Conservation (phyloP, 2,113 vertebrate genomes). For the Motacilla tschutschensis region DNA sequence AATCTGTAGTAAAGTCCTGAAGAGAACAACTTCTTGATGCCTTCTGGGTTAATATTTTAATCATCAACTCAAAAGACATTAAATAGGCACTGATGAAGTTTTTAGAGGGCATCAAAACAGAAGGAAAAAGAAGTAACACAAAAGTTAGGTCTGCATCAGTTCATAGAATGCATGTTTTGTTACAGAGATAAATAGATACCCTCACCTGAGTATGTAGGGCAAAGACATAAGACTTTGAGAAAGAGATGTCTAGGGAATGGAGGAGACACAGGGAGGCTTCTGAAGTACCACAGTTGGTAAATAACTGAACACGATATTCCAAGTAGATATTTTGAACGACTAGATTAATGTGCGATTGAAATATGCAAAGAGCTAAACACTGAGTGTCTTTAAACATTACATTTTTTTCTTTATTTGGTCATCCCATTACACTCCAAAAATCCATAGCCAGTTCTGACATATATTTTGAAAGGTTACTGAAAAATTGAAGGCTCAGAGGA, state of each 20-base stretch:
- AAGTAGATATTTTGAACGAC: not conserved
- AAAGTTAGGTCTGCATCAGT: not conserved
- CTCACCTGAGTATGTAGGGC: not conserved
- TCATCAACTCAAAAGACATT: not conserved
- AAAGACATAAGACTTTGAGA: not conserved
- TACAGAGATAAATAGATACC: not conserved
- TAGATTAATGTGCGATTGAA: not conserved
- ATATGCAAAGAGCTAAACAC: not conserved
- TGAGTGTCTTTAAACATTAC: not conserved
- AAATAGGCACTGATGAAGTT: not conserved
- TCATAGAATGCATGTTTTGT: not conserved
- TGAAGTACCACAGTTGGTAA: not conserved
- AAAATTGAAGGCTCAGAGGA: not conserved
- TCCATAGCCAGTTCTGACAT: not conserved
- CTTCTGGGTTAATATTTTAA: not conserved
- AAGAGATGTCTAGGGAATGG: not conserved
- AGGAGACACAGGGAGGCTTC: not conserved
- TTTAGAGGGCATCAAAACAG: not conserved
- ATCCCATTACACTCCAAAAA: not conserved
- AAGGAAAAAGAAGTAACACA: not conserved
- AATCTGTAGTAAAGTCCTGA: not conserved
- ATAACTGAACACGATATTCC: not conserved
- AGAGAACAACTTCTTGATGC: not conserved
- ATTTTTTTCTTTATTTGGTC: not conserved
- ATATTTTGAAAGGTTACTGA: not conserved